Conservation (phyloP, 2,888 invertebrate species). For the Meghimatium bilineatum region DNA sequence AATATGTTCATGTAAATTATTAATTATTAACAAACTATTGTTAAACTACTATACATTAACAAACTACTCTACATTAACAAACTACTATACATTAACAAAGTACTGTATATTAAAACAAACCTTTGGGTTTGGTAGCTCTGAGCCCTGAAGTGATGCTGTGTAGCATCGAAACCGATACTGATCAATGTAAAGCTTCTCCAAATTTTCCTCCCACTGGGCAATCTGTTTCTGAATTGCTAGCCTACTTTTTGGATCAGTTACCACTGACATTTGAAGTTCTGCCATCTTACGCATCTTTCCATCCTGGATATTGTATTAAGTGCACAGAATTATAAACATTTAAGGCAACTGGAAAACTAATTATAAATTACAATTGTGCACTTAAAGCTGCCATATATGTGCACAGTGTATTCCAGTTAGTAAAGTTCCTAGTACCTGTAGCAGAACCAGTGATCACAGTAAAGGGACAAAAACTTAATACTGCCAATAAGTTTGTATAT, state of each 20-base stretch:
- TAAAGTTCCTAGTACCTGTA: too few species aligned
- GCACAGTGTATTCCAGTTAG: too few species aligned
- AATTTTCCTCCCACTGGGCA: conserved; percentile 96
- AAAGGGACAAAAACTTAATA: too few species aligned
- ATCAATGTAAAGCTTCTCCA: conserved; percentile 96
- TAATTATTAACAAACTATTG: too few species aligned
- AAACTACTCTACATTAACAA: neutral
- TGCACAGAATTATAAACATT: too few species aligned
- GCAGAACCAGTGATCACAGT: too few species aligned
- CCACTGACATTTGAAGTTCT: conserved; percentile 96
- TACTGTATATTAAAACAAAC: conserved; percentile 79
- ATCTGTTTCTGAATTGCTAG: conserved; percentile 95
- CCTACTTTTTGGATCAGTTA: conserved; percentile 92
- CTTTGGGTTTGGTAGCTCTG: conserved; percentile 96
- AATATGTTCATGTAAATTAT: too few species aligned
- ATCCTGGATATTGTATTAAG: conserved; percentile 82
- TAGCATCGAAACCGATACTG: conserved; percentile 97
- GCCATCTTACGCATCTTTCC: conserved; percentile 98
- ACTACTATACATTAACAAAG: neutral
- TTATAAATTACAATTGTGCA: too few species aligned
- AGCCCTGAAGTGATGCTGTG: conserved; percentile 92
- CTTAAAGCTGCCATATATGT: too few species aligned
- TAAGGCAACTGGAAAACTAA: too few species aligned
- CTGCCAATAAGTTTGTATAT: too few species aligned
- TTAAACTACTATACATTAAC: too few species aligned